phyloP scores from a whole-genome alignment of 2,113 vertebrate genomes.

The Oryzias woworae region DNA sequence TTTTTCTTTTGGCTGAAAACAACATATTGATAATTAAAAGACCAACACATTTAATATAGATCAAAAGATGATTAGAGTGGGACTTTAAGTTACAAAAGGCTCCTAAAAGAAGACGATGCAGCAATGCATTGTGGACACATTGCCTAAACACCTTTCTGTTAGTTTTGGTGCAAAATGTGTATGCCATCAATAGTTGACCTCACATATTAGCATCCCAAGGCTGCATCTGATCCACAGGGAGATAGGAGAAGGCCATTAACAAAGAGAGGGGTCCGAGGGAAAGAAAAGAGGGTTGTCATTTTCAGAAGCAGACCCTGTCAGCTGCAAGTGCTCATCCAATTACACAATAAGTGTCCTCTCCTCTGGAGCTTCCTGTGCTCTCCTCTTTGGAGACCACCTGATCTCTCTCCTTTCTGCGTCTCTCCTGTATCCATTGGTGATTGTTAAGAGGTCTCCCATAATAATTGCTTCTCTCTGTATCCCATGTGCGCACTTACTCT shows the following conservation, averaged over 20 bases:
- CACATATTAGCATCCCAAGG: slow-evolving; percentile 20
- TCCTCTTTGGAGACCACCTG: slow-evolving; percentile 37
- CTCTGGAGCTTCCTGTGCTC: slow-evolving; percentile 25
- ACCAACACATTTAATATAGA: too few relatives aligned
- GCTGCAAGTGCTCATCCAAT: slow-evolving; percentile 63
- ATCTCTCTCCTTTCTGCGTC: slow-evolving; percentile 24
- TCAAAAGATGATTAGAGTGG: too few relatives aligned
- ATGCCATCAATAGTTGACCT: not conserved
- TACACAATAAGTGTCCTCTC: slow-evolving; percentile 45
- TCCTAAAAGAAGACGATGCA: too few relatives aligned
- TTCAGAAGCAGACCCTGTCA: slow-evolving; percentile 52
- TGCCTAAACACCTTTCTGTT: too few relatives aligned
- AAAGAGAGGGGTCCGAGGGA: slow-evolving; percentile 32
- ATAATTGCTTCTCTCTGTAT: slow-evolving; percentile 18
- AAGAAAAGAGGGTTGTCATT: slow-evolving; percentile 56
- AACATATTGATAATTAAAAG: too few relatives aligned
- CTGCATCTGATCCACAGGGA: slow-evolving; percentile 33
- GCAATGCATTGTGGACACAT: too few relatives aligned
- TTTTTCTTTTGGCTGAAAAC: too few relatives aligned
- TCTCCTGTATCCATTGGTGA: slow-evolving; percentile 19
- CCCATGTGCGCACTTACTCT: not conserved
- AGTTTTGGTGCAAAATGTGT: too few relatives aligned
- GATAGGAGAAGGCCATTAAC: slow-evolving; percentile 42
- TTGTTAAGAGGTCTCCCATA: slow-evolving; percentile 23
- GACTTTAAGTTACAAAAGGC: too few relatives aligned